phyloP scores from a whole-genome alignment of 2,797 vertebrate species.

The Hydrocynus forskahlii region DNA sequence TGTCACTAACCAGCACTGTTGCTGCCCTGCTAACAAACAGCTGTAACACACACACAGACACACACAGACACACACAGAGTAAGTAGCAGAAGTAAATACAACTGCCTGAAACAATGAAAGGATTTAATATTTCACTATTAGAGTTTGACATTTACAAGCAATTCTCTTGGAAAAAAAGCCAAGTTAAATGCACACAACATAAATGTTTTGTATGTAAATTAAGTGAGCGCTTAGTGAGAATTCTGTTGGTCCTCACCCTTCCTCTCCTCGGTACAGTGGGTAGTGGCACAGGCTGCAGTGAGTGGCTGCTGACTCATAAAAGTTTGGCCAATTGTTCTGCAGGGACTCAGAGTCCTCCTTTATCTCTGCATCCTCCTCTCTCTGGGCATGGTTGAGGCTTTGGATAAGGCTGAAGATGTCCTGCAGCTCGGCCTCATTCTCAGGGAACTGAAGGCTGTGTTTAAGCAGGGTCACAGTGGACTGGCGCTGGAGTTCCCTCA shows the following conservation, averaged over 20 bases:
- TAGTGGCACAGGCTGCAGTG: conserved; percentile 90
- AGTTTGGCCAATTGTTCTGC: conserved; percentile 91
- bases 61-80: conserved; percentile 20
- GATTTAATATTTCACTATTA: no score
- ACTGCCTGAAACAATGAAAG: no score
- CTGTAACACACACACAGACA: conserved; percentile 49
- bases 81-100: no score
- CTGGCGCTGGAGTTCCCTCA: conserved; percentile 90
- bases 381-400: conserved; percentile 87
- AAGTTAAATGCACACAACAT: no score
- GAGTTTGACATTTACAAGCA: no score
- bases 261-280: conserved; percentile 89
- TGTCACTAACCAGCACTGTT: conserved; percentile 95
- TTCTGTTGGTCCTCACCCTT: conserved; percentile 81
- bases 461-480: conserved; percentile 91
- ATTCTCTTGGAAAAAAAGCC: no score
- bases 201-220: neutral
- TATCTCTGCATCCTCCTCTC: conserved; percentile 56
- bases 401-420: conserved; percentile 89
- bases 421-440: conserved; percentile 89
- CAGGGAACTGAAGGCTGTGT: conserved; percentile 88
- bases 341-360: conserved; percentile 82
- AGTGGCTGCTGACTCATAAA: conserved; percentile 88
- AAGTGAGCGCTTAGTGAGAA: neutral
- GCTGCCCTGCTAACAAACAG: conserved; percentile 88